A percentile compares a stretch with the other conserved stretches of the same genome.
phyloP scores from a whole-genome alignment of 2,113 vertebrate species.

The Scatophagus argus region DNA sequence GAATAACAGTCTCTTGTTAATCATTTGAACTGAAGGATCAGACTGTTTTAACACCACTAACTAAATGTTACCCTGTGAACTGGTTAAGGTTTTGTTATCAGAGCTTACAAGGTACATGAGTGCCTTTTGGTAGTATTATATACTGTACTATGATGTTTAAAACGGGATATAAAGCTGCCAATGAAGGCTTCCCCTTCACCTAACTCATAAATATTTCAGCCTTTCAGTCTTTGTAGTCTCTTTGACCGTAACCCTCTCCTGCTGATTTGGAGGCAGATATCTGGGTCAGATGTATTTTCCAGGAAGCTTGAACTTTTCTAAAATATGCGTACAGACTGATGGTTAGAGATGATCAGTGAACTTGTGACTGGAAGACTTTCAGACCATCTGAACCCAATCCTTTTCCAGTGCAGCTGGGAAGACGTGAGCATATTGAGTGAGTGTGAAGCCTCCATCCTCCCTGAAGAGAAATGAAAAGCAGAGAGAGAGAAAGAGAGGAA shows the following conservation, averaged over 20 bases:
- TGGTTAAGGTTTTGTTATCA: not conserved
- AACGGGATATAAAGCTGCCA: not conserved
- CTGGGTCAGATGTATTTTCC: conserved; percentile 62
- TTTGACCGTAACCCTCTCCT: conserved; percentile 33
- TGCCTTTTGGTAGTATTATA: not conserved
- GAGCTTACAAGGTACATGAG: not conserved
- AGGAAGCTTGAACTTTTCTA: conserved; percentile 44
- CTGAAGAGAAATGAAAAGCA: not conserved
- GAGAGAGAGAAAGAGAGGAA: not conserved
- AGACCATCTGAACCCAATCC: conserved; percentile 33
- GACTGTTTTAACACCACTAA: not conserved
- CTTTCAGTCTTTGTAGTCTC: conserved; percentile 22
- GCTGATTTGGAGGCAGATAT: conserved; percentile 38
- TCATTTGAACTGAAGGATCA: not conserved
- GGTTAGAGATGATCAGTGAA: conserved; percentile 34
- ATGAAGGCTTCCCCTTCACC: conserved; percentile 24
- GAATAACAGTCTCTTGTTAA: not conserved
- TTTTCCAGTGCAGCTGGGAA: conserved; percentile 49
- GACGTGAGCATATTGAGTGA: conserved; percentile 17
- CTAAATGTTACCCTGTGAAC: not conserved
- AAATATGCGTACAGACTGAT: conserved; percentile 30
- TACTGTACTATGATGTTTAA: conserved; percentile 18
- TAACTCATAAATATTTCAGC: conserved; percentile 54
- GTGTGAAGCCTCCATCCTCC: conserved; percentile 7
- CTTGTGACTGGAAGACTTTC: conserved; percentile 36